Conservation (phyloP, 2,113 vertebrate species). For the Chinchilla lanigera region DNA sequence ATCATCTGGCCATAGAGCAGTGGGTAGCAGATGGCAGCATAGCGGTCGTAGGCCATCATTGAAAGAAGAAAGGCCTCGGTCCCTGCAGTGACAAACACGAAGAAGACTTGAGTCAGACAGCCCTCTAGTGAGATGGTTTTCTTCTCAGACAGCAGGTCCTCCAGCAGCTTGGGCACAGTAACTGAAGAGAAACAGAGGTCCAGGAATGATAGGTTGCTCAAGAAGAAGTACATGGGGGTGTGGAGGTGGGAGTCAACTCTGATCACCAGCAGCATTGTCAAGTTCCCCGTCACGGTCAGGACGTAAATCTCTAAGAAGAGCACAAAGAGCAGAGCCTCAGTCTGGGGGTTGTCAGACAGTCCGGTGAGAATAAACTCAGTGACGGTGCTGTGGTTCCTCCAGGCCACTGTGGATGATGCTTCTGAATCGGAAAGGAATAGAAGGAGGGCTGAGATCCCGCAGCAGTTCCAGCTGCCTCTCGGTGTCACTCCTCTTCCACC, state of each 20-base stretch:
- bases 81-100: conserved; percentile 52
- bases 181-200: conserved; percentile 72
- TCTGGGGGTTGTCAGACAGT: not conserved
- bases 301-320: conserved; percentile 58
- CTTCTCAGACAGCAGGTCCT: conserved; percentile 54
- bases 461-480: not conserved
- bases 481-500: not conserved
- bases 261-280: conserved; percentile 54
- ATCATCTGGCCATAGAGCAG: conserved; percentile 71
- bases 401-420: not conserved
- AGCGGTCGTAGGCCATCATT: conserved; percentile 71
- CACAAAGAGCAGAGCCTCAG: conserved; percentile 12
- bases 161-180: conserved; percentile 61
- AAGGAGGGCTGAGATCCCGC: too few relatives aligned
- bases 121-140: conserved; percentile 47
- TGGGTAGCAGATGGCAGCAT: conserved; percentile 68
- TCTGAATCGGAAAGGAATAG: conserved; percentile 6
- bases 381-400: conserved; percentile 57
- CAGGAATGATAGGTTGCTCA: conserved; percentile 64
- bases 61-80: conserved; percentile 58
- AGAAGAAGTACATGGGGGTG: conserved; percentile 66
- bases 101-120: conserved; percentile 67
- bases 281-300: conserved; percentile 55
- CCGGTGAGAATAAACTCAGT: conserved; percentile 29
- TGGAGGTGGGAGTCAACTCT: conserved; percentile 42